Evolutionary conservation across 2,888 invertebrate species (phyloP).

Genomic region (Dinocampus coccinellae): DNA sequence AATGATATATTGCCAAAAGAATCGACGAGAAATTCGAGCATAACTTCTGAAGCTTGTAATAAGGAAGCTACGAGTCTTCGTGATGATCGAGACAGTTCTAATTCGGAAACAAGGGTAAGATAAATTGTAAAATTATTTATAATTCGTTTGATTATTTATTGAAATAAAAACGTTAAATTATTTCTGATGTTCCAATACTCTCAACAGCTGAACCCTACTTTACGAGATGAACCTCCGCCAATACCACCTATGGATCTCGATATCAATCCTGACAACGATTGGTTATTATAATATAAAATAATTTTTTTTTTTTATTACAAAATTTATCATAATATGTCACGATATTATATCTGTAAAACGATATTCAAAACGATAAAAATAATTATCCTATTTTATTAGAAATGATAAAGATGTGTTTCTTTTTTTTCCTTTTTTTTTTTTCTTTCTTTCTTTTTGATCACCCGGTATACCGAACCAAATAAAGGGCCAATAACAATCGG

Average conservation of each 20-base stretch:
- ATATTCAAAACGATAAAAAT: background rate
- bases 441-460: slow-evolving; percentile 4
- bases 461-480: slow-evolving; percentile 22
- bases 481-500: slow-evolving; percentile 25
- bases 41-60: background rate
- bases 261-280: slow-evolving; percentile 47
- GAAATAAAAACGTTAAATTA: too few relatives aligned
- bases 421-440: too few relatives aligned
- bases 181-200: background rate
- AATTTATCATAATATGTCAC: background rate
- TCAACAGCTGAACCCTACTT: slow-evolving; percentile 47
- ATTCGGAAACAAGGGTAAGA: slow-evolving; percentile 13
- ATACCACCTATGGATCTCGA: slow-evolving; percentile 55
- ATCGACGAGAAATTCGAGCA: background rate
- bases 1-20: slow-evolving; percentile 29
- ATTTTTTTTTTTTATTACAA: background rate
- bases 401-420: background rate
- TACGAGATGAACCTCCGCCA: slow-evolving; percentile 56
- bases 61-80: slow-evolving; percentile 25
- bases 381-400: slow-evolving; percentile 20
- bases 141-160: too few relatives aligned
- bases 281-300: slow-evolving; percentile 31
- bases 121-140: too few relatives aligned
- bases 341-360: background rate
- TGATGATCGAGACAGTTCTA: slow-evolving; percentile 16